These are phyloP conservation scores for Mandrillus leucophaeus DNA, from an alignment of 2,113 vertebrate species.

Conservation along the genomic window DNA sequence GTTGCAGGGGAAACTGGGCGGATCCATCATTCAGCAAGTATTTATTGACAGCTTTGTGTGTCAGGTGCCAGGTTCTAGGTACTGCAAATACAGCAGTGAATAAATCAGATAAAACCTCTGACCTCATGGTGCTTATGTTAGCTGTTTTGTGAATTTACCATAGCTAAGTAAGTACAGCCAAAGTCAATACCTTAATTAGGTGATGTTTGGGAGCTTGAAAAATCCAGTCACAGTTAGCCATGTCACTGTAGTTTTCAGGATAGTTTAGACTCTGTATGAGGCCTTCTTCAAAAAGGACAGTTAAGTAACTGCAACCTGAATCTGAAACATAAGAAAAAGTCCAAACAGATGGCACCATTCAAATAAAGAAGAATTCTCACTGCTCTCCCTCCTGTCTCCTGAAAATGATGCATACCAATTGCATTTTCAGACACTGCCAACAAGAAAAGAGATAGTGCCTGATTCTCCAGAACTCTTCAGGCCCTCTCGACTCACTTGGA, in stretches of 20 bases:
- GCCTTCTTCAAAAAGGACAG: slow-evolving; percentile 84
- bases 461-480: neutral
- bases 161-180: neutral
- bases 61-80: neutral
- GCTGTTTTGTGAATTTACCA: neutral
- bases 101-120: neutral
- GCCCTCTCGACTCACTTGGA: neutral
- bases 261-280: slow-evolving; percentile 85
- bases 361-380: neutral
- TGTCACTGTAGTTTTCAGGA: slow-evolving; percentile 85
- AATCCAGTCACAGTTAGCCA: slow-evolving; percentile 87
- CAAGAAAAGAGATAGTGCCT: neutral
- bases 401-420: neutral
- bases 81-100: neutral
- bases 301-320: slow-evolving; percentile 85
- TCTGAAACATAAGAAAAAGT: slow-evolving; percentile 73
- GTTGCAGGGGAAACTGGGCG: neutral
- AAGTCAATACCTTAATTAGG: slow-evolving; percentile 86
- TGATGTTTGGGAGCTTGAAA: slow-evolving; percentile 85
- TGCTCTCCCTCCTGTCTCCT: neutral
- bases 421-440: neutral
- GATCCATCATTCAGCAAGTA: neutral
- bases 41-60: neutral
- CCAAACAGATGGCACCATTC: neutral
- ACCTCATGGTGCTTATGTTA: neutral